phyloP scores from a whole-genome alignment of 1,140 invertebrate genomes.

The Manduca sexta region DNA sequence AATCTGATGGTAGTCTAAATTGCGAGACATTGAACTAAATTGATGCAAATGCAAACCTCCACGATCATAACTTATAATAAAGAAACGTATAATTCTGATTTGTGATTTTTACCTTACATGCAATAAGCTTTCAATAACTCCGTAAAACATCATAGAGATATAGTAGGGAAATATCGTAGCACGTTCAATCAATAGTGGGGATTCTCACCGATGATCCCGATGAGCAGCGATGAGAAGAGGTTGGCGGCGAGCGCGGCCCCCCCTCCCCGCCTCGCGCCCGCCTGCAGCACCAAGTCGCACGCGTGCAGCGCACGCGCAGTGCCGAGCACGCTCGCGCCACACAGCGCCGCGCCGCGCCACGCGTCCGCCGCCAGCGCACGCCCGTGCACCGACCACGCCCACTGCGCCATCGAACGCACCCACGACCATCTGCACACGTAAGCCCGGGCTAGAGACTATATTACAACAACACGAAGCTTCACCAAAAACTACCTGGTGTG shows the following conservation, averaged over 20 bases:
- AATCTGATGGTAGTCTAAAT: not conserved
- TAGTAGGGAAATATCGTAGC: too few species aligned
- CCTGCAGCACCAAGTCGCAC: conserved; percentile 50
- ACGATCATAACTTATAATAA: too few species aligned
- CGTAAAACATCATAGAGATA: too few species aligned
- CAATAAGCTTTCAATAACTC: too few species aligned
- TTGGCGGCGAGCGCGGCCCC: conserved; percentile 52
- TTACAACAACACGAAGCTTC: too few species aligned
- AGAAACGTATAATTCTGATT: too few species aligned
- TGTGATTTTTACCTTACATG: too few species aligned
- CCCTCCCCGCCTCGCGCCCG: conserved; percentile 43
- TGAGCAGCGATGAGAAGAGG: conserved; percentile 55
- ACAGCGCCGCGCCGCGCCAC: conserved; percentile 48
- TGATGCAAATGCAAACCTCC: too few species aligned
- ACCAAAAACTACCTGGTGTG: too few species aligned
- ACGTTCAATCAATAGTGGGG: too few species aligned
- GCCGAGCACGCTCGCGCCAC: conserved; percentile 47
- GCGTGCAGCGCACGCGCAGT: conserved; percentile 57
- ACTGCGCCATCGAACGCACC: conserved; percentile 48
- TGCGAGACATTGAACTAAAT: too few species aligned
- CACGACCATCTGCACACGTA: conserved; percentile 48
- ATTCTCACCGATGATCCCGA: conserved; percentile 48
- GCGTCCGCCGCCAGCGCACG: conserved; percentile 51
- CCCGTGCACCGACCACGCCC: conserved; percentile 48
- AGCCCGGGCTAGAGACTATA: too few species aligned